Conservation (phyloP, 2,113 vertebrate species). For the Saccopteryx bilineata region DNA sequence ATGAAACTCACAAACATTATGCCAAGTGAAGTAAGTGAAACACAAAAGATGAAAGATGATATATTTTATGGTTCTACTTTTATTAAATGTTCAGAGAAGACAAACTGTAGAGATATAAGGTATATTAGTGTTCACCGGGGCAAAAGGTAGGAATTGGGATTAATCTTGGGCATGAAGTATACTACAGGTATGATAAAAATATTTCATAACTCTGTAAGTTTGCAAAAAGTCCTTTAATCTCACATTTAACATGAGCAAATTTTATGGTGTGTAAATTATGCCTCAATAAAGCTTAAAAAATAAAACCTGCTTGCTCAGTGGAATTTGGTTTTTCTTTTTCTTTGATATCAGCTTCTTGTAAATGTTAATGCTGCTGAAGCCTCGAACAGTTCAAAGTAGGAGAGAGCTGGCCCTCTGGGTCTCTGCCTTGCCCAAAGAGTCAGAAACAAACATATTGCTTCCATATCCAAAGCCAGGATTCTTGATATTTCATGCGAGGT, state of each 20-base stretch:
- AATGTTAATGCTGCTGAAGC: conserved; percentile 57
- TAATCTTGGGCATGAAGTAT: neutral
- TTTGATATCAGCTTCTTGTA: conserved; percentile 63
- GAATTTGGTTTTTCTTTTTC: conserved; percentile 60
- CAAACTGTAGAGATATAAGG: neutral
- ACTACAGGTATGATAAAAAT: neutral
- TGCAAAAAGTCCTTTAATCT: neutral
- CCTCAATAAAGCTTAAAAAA: neutral
- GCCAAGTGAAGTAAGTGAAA: neutral
- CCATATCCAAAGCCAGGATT: conserved; percentile 75
- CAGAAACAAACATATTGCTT: conserved; percentile 82
- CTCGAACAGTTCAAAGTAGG: conserved; percentile 66
- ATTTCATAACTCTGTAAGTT: neutral
- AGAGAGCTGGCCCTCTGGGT: conserved; percentile 66
- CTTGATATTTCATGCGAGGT: conserved; percentile 69
- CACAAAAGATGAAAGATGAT: neutral
- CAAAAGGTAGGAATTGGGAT: neutral
- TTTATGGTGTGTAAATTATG: conserved; percentile 56
- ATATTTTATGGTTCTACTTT: neutral
- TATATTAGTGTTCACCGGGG: neutral
- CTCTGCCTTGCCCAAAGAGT: conserved; percentile 42
- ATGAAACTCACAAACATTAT: neutral
- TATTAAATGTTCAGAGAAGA: conserved; percentile 20
- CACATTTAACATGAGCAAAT: neutral
- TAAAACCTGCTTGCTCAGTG: conserved; percentile 34